Conservation (phyloP, 2,797 vertebrate genomes). For the Pempheris klunzingeri region DNA sequence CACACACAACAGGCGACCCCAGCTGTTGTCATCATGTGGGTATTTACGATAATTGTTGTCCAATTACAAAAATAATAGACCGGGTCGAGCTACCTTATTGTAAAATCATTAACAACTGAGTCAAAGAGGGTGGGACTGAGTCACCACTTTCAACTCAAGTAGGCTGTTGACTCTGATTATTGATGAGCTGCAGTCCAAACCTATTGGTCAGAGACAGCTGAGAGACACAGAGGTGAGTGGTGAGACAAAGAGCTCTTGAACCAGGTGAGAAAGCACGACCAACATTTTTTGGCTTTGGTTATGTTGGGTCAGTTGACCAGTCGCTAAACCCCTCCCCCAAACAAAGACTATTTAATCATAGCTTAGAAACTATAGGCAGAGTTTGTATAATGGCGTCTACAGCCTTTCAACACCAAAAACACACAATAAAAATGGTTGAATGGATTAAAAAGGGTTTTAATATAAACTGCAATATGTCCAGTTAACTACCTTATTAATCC, state of each 20-base stretch:
- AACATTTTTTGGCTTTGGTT: background rate
- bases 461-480: background rate
- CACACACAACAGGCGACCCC: slow-evolving; percentile 40
- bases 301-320: slow-evolving; percentile 2
- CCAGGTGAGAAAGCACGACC: slow-evolving; percentile 8
- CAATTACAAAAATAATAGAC: slow-evolving; percentile 12
- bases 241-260: slow-evolving; percentile 18
- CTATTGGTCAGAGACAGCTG: slow-evolving; percentile 11
- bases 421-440: background rate
- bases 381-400: background rate
- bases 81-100: slow-evolving; percentile 5
- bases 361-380: background rate
- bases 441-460: background rate
- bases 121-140: slow-evolving; percentile 13
- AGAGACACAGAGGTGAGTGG: background rate
- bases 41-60: slow-evolving; percentile 45
- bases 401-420: slow-evolving; percentile 1
- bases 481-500: background rate
- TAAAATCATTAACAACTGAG: slow-evolving; percentile 32
- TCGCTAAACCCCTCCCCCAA: background rate
- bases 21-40: slow-evolving; percentile 52
- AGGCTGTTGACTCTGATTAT: slow-evolving; percentile 13
- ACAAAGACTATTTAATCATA: background rate
- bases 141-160: slow-evolving; percentile 30
- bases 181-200: slow-evolving; percentile 12